These are phyloP conservation scores for Gopherus evgoodei DNA, from an alignment of 2,113 vertebrate genomes.

Conservation along the genomic window DNA sequence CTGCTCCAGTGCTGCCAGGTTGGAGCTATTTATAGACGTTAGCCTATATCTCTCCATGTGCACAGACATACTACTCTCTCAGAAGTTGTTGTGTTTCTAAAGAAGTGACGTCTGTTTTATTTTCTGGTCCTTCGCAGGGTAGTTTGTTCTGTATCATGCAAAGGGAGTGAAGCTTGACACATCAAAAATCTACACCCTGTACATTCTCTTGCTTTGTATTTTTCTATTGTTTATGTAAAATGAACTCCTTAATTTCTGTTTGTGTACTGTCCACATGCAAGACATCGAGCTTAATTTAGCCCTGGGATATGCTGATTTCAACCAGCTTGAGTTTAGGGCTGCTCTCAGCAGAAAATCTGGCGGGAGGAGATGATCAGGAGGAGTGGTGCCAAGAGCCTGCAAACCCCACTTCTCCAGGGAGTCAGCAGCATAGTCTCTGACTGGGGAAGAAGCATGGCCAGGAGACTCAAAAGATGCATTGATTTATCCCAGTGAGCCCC, in stretches of 20 bases:
- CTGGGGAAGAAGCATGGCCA: not conserved
- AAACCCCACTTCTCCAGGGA: not conserved
- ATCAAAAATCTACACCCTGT: not conserved
- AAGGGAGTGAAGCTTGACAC: conserved; percentile 16
- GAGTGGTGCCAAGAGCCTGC: not conserved
- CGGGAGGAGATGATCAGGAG: not conserved
- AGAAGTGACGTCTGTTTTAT: conserved; percentile 27
- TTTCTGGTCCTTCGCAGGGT: conserved; percentile 27
- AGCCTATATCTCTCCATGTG: conserved; percentile 41
- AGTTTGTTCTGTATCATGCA: not conserved
- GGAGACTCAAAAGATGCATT: not conserved
- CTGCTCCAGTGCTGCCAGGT: not conserved
- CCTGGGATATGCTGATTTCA: not conserved
- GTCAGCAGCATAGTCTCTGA: not conserved
- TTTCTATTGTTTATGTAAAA: conserved; percentile 38
- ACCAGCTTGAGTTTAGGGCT: not conserved
- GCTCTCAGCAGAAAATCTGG: not conserved
- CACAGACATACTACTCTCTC: conserved; percentile 4
- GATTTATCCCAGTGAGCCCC: not conserved
- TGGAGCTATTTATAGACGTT: conserved; percentile 45
- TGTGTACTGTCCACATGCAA: not conserved
- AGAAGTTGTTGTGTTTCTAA: conserved; percentile 41
- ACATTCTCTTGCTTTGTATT: conserved; percentile 28
- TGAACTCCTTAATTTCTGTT: not conserved
- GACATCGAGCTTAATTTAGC: not conserved